phyloP scores from a whole-genome alignment of 2,797 vertebrate species.

The Petrocephalus sullivani region DNA sequence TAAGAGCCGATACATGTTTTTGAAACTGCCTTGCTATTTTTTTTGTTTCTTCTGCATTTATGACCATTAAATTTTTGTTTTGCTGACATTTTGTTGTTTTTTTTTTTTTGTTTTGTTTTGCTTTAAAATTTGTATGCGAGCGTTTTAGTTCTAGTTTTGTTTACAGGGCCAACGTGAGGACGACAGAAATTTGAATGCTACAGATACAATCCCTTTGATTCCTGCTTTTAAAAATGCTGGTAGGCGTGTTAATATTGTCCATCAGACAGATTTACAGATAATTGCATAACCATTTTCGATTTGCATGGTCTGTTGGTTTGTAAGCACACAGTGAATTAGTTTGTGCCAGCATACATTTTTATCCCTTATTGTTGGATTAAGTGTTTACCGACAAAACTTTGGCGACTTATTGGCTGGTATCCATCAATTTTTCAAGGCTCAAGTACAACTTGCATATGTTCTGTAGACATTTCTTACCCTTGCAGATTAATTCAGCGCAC shows the following conservation, averaged over 20 bases:
- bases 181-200: background rate
- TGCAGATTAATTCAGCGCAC: background rate
- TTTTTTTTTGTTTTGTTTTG: slow-evolving; percentile 60
- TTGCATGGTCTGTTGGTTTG: background rate
- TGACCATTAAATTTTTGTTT: slow-evolving; percentile 84
- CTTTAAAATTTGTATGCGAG: background rate
- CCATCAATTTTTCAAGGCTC: background rate
- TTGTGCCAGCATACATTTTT: background rate
- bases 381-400: background rate
- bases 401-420: background rate
- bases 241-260: background rate
- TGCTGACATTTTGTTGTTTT: slow-evolving; percentile 64
- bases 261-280: background rate
- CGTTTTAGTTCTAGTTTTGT: background rate
- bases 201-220: background rate
- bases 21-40: slow-evolving; percentile 70
- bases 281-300: background rate
- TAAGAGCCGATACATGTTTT: slow-evolving; percentile 61
- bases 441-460: background rate
- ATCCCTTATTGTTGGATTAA: background rate
- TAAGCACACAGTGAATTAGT: background rate
- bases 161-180: background rate
- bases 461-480: background rate
- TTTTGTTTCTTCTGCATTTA: slow-evolving; percentile 76
- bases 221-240: background rate